These are phyloP conservation scores for Parnassius mnemosyne DNA, from an alignment of 2,888 invertebrate species.

Conservation along the genomic window DNA sequence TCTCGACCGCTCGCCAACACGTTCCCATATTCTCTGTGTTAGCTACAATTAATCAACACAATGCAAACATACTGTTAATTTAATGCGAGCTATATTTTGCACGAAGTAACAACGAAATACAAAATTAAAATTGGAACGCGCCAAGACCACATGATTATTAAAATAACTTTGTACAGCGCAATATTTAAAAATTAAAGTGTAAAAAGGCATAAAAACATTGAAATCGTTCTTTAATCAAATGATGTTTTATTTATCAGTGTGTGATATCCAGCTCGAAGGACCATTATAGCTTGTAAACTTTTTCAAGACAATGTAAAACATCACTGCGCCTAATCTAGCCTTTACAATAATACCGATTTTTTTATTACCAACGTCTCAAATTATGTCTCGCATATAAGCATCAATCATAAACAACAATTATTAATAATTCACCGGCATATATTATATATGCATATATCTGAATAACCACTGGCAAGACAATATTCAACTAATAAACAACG, in stretches of 20 bases:
- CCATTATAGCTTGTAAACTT: neutral
- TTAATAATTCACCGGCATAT: conserved; percentile 12
- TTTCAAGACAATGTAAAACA: neutral
- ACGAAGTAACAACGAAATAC: conserved; percentile 15
- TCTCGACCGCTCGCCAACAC: conserved; percentile 34
- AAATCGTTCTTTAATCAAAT: neutral
- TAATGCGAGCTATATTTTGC: conserved; percentile 31
- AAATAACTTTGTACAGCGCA: neutral
- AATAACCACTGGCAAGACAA: conserved; percentile 40
- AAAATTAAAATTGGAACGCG: neutral
- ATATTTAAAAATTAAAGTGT: no score
- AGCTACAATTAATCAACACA: conserved; percentile 60
- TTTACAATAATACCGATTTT: conserved; percentile 1
- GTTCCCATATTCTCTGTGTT: conserved; percentile 47
- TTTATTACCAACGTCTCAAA: conserved; percentile 19
- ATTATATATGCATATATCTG: conserved; percentile 10
- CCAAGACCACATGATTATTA: neutral
- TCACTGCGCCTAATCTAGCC: neutral
- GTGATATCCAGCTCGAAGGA: conserved; percentile 15
- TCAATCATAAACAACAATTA: conserved; percentile 16
- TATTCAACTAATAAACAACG: conserved; percentile 44
- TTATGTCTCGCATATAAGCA: conserved; percentile 27
- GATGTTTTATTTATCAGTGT: neutral
- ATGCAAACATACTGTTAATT: conserved; percentile 41
- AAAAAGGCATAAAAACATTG: no score